Conservation (phyloP, 2,113 vertebrate species). For the Mustela nigripes region DNA sequence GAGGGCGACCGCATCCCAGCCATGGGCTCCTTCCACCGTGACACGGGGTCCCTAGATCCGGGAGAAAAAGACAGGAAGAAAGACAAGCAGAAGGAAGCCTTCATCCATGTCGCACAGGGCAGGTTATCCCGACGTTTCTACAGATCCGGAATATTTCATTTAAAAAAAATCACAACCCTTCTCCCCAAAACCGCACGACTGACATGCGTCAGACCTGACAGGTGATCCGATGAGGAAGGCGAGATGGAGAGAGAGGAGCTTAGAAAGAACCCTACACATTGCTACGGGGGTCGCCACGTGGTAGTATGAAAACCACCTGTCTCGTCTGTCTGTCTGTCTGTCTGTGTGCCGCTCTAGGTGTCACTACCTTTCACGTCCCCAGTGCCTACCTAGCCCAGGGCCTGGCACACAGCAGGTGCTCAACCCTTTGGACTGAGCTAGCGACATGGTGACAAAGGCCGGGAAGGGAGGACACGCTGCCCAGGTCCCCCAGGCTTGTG, state of each 20-base stretch:
- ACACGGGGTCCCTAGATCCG: accelerated
- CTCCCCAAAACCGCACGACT: neutral
- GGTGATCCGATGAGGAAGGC: neutral
- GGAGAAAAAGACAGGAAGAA: neutral
- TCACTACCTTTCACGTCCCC: neutral
- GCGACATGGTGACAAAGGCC: neutral
- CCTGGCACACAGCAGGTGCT: neutral
- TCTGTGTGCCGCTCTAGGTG: accelerated
- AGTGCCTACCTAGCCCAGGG: neutral
- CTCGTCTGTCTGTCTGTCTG: neutral
- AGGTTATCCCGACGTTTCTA: neutral
- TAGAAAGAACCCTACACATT: neutral
- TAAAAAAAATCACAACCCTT: neutral
- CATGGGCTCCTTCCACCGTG: accelerated
- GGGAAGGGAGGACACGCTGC: neutral
- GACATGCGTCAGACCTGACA: neutral
- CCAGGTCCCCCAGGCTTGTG: neutral
- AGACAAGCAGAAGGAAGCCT: neutral
- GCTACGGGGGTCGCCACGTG: neutral
- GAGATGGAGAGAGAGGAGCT: neutral
- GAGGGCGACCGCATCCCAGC: neutral
- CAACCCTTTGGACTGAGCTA: neutral
- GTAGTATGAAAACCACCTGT: neutral
- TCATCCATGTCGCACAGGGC: accelerated
- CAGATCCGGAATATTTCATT: neutral